Conservation (phyloP, 2,797 vertebrate genomes). For the Arremon brunneinucha region DNA sequence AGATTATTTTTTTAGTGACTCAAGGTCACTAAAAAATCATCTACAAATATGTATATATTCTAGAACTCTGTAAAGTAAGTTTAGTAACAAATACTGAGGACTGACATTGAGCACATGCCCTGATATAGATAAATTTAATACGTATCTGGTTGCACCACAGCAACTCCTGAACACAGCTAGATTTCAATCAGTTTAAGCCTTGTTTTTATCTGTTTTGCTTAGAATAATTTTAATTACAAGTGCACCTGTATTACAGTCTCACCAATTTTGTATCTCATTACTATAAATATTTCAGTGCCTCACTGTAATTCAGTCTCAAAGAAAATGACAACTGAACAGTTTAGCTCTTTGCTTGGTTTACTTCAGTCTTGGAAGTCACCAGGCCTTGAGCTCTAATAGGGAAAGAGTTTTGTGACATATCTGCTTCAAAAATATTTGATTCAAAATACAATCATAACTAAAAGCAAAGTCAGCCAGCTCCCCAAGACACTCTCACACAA, state of each 20-base stretch:
- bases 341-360: not conserved
- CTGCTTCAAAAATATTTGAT: not conserved
- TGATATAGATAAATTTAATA: not conserved
- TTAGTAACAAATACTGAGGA: not conserved
- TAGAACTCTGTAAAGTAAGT: not conserved
- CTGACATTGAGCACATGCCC: not conserved
- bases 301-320: not conserved
- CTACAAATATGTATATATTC: not conserved
- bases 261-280: not conserved
- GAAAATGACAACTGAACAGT: not conserved
- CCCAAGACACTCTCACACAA: not conserved
- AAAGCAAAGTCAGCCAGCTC: not conserved
- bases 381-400: not conserved
- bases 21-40: not conserved
- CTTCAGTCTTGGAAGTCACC: not conserved
- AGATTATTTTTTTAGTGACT: not conserved
- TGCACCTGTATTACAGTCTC: not conserved
- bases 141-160: not conserved
- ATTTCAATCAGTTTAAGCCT: not conserved
- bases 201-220: not conserved
- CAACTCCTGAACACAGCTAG: not conserved
- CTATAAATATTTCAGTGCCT: not conserved
- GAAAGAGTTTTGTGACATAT: not conserved
- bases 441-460: not conserved
- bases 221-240: not conserved